Evolutionary conservation across 2,113 vertebrate genomes (phyloP), one percentile per base, ranked within the genome.

Genomic region (Lota lota): DNA sequence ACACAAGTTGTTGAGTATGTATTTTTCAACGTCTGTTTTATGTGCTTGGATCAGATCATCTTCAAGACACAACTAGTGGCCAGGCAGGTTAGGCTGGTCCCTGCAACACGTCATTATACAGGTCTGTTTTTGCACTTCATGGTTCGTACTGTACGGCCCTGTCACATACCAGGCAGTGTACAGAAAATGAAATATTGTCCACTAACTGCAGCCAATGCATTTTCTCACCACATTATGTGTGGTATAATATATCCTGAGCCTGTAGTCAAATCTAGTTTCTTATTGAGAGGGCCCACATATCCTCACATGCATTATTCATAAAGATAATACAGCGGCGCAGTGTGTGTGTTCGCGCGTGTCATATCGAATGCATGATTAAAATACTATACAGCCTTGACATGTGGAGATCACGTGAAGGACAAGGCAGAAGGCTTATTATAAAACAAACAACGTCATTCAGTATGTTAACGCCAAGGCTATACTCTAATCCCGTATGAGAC

Each of bases 261-360:
- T 65, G 54, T 58, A 64, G 57, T 65, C 22, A 73, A 68, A 75
- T 66, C 36, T 14, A 59, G 22, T 72, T 74, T 59, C 56, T 70
- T 79, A 79, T 69, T 63, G 58, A 67, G 65, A 47, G 24, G 64
- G 54, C 58, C 68, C 69, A 69, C 66, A 68, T 36, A 67, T 51
- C 72, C 78, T 79, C 76, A 63, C 70, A 78, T 85, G 79, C 74
- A 83, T 87, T 87, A 81, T 87, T 85, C 66, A 83, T 87, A 53
- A 70, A 69, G 22, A 56, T 56, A 56, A 80, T 78, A 78, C 61
- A 47, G 69, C 77, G 74, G 62, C n/a, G 61, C 67, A 60, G 20
- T 63, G 62, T 40, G 63, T 20, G 63, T 63, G 63, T 61, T 40
- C 47, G 22, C 67, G 21, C 50, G 17, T 71, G 58, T 22, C 68